Evolutionary conservation across 2,888 invertebrate genomes (phyloP), one percentile per base, ranked within the genome.

Genomic region (Drosophila anomalipes): DNA sequence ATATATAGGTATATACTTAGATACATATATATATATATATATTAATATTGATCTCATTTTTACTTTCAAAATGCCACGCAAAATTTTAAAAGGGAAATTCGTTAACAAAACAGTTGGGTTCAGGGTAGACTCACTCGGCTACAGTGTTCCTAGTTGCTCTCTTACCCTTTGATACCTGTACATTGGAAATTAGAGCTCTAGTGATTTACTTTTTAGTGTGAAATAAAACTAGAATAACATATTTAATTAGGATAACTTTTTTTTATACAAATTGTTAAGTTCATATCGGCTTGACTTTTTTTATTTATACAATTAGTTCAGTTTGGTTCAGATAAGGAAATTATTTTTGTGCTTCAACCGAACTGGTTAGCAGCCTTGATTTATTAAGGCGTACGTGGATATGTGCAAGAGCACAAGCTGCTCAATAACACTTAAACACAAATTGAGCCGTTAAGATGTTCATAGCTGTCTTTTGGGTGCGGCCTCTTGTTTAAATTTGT

Each of bases 381-480:
- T 22, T 44, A 22, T 12, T 22, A 12, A 12, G 22, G 12, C 5
- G 44, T 44, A 44, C 16, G 47, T 47, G 26, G 26, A 26, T 33
- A 56, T 41, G 39, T 39, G 14, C 56, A 22, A 28, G 33, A 62
- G 41, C 58, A 35, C 60, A 26, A 16, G 44, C n/a, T 19, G 28
- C 58, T 35, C 57, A 64, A 64, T 47, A 47, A 44, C 32, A 32
- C 39, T 62, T 62, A 35, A 65, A 22, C 37, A 59, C 37, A 60
- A 65, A 60, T 65, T 65, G 65, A 60, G 60, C 28, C 51, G 58
- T 53, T 41, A 33, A 62, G 33, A 39, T 58, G n/a, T 7, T 32
- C 32, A 37, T 47, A 35, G 44, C 26, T 22, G 28, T 22, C 22
- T 12, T 16, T 47, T 30, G 51, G 65, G 65, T 60, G 65, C 37